Percentiles rank a stretch among this genome's conserved stretches.
phyloP scores from a whole-genome alignment of 2,888 invertebrate genomes.

The Dioctria rufipes region DNA sequence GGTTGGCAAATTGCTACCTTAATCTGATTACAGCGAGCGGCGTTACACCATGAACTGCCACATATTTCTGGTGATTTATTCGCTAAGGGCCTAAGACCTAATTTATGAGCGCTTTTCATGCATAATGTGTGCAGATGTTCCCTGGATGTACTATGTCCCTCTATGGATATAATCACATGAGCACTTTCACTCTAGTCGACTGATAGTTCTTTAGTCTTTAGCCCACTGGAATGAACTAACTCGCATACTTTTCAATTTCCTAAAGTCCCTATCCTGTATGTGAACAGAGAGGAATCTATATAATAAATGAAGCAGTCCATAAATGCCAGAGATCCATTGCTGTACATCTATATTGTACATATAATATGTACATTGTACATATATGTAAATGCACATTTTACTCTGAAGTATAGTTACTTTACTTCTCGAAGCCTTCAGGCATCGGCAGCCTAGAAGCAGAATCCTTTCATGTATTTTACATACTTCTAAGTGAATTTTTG shows the following conservation, averaged over 20 bases:
- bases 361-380: neutral
- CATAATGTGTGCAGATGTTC: slow-evolving; percentile 55
- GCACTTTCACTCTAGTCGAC: slow-evolving; percentile 40
- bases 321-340: neutral
- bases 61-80: slow-evolving; percentile 60
- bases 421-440: slow-evolving; percentile 15
- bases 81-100: slow-evolving; percentile 56
- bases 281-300: slow-evolving; percentile 29
- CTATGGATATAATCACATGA: slow-evolving; percentile 24
- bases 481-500: slow-evolving; percentile 57
- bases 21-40: slow-evolving; percentile 59
- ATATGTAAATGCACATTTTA: slow-evolving; percentile 16
- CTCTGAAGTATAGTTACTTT: neutral
- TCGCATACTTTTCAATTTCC: slow-evolving; percentile 36
- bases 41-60: slow-evolving; percentile 58
- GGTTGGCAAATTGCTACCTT: slow-evolving; percentile 60
- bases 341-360: neutral
- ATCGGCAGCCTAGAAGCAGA: neutral
- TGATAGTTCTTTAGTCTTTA: neutral
- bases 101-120: slow-evolving; percentile 58
- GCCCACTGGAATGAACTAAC: slow-evolving; percentile 29
- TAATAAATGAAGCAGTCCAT: neutral
- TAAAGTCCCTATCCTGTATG: slow-evolving; percentile 12
- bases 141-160: slow-evolving; percentile 5
- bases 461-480: slow-evolving; percentile 53